A percentile compares a stretch with the other conserved stretches of the same genome.
These are phyloP conservation scores for Dryas iulia DNA, from an alignment of 1,140 invertebrate genomes.

Conservation along the genomic window DNA sequence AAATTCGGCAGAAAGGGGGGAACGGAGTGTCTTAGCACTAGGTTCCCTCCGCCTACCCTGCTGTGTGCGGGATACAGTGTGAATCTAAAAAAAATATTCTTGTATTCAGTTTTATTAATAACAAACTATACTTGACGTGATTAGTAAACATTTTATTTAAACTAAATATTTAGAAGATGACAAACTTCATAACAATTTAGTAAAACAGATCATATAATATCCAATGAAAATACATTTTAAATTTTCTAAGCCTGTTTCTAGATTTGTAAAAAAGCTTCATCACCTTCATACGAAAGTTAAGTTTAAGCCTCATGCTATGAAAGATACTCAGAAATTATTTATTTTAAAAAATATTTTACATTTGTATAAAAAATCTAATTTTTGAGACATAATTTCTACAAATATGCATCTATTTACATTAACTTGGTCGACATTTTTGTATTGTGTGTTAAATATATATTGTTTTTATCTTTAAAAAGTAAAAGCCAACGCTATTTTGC, in stretches of 20 bases:
- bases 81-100: too few species aligned
- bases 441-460: background rate
- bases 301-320: background rate
- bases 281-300: conserved; percentile 22
- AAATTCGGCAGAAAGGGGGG: too few species aligned
- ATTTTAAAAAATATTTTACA: background rate
- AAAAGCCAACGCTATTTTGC: background rate
- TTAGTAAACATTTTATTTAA: background rate
- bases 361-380: background rate
- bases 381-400: background rate
- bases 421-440: background rate
- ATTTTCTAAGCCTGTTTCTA: conserved; percentile 37
- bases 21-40: too few species aligned
- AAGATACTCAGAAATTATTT: background rate
- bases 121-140: background rate
- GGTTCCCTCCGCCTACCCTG: too few species aligned
- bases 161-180: too few species aligned
- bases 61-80: too few species aligned
- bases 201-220: conserved; percentile 42
- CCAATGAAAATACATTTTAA: conserved; percentile 53
- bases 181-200: background rate
- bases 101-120: background rate
- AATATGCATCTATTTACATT: background rate
- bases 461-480: too few species aligned
- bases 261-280: conserved; percentile 34